Evolutionary conservation across 2,797 vertebrate species (phyloP), one percentile per base, ranked within the genome.

Genomic region (Gymnoscopelus microlampas): DNA sequence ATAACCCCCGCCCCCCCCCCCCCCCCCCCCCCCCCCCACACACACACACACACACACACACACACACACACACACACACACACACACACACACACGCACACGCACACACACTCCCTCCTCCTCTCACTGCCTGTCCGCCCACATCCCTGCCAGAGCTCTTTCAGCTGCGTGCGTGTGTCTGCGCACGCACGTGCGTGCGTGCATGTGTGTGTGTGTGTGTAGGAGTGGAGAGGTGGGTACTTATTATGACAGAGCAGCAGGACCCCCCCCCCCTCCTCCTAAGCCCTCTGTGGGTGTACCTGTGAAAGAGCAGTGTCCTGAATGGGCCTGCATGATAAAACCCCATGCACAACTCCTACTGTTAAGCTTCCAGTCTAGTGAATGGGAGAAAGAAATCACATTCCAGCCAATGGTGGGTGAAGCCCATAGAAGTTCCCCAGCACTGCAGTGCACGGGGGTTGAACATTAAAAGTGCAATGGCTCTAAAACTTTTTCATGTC

Each of bases 241-340:
- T 86, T 83, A 82, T 8, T 9, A 87, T 87, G 81, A 83, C 72
- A 50, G 59, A 83, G 63, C 56, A 1, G 84, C 62, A 63, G 87
- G 86, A 69, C 76, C 73, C 65, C 54, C 29, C 73, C 76, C 48
- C 54, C 44, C 48, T 39, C n/a, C 35, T 7, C n/a, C 13, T n/a
- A n/a, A 83, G 70, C 71, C 63, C 63, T 51, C 59, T 50, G 50
- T 76, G 77, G 79, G 77, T 77, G 83, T 78, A 82, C 56, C 82
- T 85, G 39, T 44, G 77, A 84, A 77, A 71, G 70, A 65, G 19
- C 60, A 12, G 8, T 68, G 48, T 48, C 6, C 59, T 47, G 35
- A 70, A 60, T 55, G 69, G 48, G 60, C 54, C 26, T 64, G 14
- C 53, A 61, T 64, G 29, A 53, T 39, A 10, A 26, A 44, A 44